Percentiles rank a stretch among this genome's conserved stretches.
Evolutionary conservation across 2,888 invertebrate genomes (phyloP).

Genomic region (Carcina quercana): DNA sequence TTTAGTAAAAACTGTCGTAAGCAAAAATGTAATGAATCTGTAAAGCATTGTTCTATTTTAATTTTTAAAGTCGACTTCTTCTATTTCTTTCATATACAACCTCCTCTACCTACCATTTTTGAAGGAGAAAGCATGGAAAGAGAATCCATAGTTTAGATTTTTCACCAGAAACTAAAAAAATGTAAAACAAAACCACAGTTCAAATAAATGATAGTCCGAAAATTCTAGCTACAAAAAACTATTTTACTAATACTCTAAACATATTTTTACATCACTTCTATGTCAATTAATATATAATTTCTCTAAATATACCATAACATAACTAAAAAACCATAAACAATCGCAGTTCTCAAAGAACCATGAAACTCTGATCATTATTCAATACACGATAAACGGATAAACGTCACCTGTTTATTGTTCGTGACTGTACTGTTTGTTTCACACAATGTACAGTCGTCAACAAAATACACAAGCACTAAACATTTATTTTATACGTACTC

Average conservation of each 20-base stretch:
- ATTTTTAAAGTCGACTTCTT: conserved; percentile 21
- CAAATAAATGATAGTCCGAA: conserved; percentile 21
- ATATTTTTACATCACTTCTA: background rate
- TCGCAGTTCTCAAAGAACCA: background rate
- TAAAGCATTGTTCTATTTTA: conserved; percentile 27
- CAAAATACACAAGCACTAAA: no score
- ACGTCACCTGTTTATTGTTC: conserved; percentile 1
- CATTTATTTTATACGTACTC: no score
- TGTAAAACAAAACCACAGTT: conserved; percentile 26
- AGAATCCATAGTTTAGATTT: conserved; percentile 64
- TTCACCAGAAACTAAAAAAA: conserved; percentile 26
- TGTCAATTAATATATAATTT: background rate
- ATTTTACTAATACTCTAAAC: conserved; percentile 3
- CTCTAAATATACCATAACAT: no score
- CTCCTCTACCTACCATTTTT: conserved; percentile 73
- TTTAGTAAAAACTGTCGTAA: conserved; percentile 5
- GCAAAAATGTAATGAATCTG: conserved; percentile 17
- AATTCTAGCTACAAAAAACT: conserved; percentile 6
- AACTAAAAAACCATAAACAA: background rate
- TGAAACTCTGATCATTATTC: background rate
- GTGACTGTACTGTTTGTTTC: conserved; percentile 1
- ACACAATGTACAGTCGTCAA: conserved; percentile 1
- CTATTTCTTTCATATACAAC: conserved; percentile 66
- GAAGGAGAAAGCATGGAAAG: conserved; percentile 73
- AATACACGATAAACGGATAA: background rate